A percentile compares a stretch with the other conserved stretches of the same genome.
Evolutionary conservation across 2,113 vertebrate genomes (phyloP).

Genomic region (Marmota flaviventris): DNA sequence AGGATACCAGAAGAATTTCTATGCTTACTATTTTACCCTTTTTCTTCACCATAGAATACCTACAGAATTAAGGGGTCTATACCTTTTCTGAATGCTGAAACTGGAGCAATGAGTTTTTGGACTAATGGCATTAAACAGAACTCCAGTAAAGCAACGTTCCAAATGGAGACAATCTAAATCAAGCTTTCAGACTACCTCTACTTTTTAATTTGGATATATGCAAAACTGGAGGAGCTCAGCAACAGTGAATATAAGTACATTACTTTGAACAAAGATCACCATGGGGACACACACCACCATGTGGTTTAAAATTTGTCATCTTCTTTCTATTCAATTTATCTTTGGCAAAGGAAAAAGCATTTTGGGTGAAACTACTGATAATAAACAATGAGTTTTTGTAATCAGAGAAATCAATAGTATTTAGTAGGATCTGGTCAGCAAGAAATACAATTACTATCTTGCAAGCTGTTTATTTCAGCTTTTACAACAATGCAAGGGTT

Average conservation of each 20-base stretch:
- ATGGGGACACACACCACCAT: neutral
- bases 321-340: slow-evolving; percentile 66
- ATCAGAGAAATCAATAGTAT: neutral
- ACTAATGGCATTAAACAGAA: neutral
- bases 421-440: slow-evolving; percentile 42
- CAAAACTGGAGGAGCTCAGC: neutral
- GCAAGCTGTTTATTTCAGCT: slow-evolving; percentile 81
- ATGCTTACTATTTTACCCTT: neutral
- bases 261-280: slow-evolving; percentile 27
- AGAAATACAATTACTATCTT: slow-evolving; percentile 68
- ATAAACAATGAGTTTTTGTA: slow-evolving; percentile 62
- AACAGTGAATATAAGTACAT: neutral
- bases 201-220: neutral
- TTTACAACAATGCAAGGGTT: slow-evolving; percentile 81
- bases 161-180: neutral
- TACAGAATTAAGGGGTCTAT: neutral
- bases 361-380: slow-evolving; percentile 54
- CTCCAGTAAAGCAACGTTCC: slow-evolving; percentile 19
- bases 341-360: slow-evolving; percentile 62
- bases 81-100: slow-evolving; percentile 35
- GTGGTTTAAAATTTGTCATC: slow-evolving; percentile 46
- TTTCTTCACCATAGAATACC: neutral
- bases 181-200: neutral
- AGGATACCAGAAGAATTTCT: neutral
- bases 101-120: neutral